These are phyloP conservation scores for Plusia festucae DNA, from an alignment of 2,888 invertebrate species.

Conservation along the genomic window DNA sequence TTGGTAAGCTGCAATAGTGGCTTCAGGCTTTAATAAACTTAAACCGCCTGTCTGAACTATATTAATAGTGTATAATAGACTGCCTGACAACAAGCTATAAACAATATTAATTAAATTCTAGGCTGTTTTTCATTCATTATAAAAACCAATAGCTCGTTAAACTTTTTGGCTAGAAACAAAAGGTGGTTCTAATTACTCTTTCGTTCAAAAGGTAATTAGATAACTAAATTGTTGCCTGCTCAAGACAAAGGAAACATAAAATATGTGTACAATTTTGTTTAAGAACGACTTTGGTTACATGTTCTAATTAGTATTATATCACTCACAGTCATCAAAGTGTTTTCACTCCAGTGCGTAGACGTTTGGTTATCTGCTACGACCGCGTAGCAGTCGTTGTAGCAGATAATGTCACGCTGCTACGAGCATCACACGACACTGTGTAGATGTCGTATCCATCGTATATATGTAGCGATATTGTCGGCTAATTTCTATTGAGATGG, in stretches of 20 bases:
- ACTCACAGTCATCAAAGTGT: background rate
- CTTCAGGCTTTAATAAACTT: too few relatives aligned
- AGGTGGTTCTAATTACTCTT: constrained; percentile 16
- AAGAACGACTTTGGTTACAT: background rate
- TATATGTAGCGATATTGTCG: background rate
- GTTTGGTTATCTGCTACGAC: constrained; percentile 7
- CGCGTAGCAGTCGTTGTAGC: constrained; percentile 1
- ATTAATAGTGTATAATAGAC: too few relatives aligned
- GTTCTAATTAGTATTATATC: background rate
- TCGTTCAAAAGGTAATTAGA: constrained; percentile 8
- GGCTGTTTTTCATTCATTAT: constrained; percentile 25
- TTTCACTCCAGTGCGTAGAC: background rate
- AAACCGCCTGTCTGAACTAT: too few relatives aligned
- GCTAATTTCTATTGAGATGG: too few relatives aligned
- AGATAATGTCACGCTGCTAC: background rate
- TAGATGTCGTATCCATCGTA: too few relatives aligned
- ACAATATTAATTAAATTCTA: background rate
- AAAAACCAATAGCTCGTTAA: constrained; percentile 34
- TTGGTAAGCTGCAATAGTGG: too few relatives aligned
- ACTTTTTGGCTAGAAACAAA: constrained; percentile 21
- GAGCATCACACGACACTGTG: background rate
- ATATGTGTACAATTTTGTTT: background rate
- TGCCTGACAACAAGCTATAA: background rate
- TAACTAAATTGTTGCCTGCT: background rate
- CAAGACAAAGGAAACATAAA: background rate